Evolutionary conservation across 2,888 invertebrate genomes (phyloP).

Genomic region (Clusia tigrina): DNA sequence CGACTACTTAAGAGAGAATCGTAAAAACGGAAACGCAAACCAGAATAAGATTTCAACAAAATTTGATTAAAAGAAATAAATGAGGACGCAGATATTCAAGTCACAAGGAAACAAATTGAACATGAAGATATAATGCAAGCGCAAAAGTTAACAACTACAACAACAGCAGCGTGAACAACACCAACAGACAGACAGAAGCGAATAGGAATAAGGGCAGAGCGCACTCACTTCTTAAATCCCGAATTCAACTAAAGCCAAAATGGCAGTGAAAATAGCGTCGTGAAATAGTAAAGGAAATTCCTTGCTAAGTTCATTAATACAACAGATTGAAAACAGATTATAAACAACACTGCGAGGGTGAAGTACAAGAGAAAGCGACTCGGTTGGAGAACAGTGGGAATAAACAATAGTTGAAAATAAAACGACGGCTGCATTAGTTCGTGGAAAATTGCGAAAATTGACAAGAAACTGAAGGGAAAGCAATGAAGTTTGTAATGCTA

Average conservation of each 20-base stretch:
- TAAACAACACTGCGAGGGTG: slow-evolving; percentile 1
- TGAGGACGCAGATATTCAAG: not conserved
- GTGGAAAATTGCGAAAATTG: not conserved
- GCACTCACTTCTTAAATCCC: not conserved
- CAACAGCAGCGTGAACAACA: slow-evolving; percentile 2
- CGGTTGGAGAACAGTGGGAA: not conserved
- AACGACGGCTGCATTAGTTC: not conserved
- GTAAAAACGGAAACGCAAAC: no score
- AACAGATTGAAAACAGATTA: slow-evolving; percentile 31
- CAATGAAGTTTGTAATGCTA: not conserved
- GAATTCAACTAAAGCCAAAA: not conserved
- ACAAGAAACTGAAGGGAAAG: not conserved
- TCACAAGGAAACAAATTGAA: slow-evolving; percentile 7
- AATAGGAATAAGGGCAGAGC: not conserved
- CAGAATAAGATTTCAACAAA: not conserved
- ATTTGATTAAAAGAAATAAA: not conserved
- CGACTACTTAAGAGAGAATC: no score
- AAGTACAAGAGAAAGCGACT: not conserved
- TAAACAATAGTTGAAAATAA: not conserved
- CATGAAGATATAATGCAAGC: not conserved
- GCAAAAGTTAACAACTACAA: slow-evolving; percentile 16
- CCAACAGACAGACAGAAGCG: not conserved
- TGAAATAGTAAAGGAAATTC: slow-evolving; percentile 20
- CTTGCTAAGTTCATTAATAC: slow-evolving; percentile 29
- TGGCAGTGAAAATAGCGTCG: not conserved